phyloP scores from a whole-genome alignment of 2,888 invertebrate genomes.

The Zonitis immaculata region DNA sequence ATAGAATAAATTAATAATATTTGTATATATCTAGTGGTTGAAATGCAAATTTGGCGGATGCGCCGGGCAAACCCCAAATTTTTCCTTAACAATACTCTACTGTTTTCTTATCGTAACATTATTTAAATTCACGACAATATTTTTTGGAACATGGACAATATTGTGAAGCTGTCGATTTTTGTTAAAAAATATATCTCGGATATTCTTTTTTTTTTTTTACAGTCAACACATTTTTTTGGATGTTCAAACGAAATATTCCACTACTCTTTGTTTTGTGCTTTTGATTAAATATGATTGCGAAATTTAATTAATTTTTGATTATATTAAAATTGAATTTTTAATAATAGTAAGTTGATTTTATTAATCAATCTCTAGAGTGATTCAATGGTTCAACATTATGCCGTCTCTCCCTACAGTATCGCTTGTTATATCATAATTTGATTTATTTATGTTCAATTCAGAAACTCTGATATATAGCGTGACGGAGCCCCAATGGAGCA shows the following conservation, averaged over 20 bases:
- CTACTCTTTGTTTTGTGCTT: too few relatives aligned
- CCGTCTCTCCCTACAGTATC: conserved; percentile 23
- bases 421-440: conserved; percentile 24
- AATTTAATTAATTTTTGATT: too few relatives aligned
- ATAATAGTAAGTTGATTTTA: too few relatives aligned
- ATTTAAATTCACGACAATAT: not conserved
- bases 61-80: not conserved
- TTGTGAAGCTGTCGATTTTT: not conserved
- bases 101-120: not conserved
- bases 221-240: not conserved
- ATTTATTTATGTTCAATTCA: conserved; percentile 23
- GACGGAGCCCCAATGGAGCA: conserved; percentile 76
- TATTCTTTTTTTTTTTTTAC: not conserved
- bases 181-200: not conserved
- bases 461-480: conserved; percentile 21
- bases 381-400: conserved; percentile 8
- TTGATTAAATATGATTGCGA: too few relatives aligned
- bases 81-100: not conserved
- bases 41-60: conserved; percentile 5
- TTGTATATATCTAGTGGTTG: not conserved
- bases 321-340: too few relatives aligned
- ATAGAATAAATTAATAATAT: not conserved
- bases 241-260: not conserved
- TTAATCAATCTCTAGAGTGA: not conserved
- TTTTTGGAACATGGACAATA: not conserved